phyloP scores from a whole-genome alignment of 1,140 invertebrate species.

The Drosophila kikkawai region DNA sequence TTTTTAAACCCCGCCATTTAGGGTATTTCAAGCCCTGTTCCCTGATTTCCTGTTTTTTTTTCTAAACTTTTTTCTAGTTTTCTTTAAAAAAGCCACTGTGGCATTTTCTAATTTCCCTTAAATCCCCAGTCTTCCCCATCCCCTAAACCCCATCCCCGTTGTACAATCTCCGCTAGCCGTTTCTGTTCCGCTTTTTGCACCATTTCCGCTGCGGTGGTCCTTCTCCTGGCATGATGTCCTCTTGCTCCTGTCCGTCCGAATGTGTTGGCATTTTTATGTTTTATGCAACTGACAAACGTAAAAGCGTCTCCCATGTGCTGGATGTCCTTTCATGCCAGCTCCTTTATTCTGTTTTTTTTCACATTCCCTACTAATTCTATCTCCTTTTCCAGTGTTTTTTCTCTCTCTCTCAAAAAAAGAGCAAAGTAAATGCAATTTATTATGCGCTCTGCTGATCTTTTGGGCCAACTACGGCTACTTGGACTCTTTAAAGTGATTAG shows the following conservation, averaged over 20 bases:
- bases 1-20: background rate
- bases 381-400: conserved; percentile 3
- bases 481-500: conserved; percentile 56
- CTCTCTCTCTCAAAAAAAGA: conserved; percentile 4
- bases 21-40: background rate
- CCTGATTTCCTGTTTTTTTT: background rate
- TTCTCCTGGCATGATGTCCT: conserved; percentile 65
- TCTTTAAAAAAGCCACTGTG: conserved; percentile 35
- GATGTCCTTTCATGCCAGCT: conserved; percentile 34
- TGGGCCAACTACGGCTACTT: conserved; percentile 31
- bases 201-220: conserved; percentile 76
- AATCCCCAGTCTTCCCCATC: conserved; percentile 2
- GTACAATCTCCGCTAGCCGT: conserved; percentile 13
- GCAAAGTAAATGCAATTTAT: conserved; percentile 72
- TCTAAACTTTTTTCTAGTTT: background rate
- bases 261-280: conserved; percentile 77
- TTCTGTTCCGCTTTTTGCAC: conserved; percentile 66
- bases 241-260: conserved; percentile 44
- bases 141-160: background rate
- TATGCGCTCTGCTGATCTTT: conserved; percentile 69
- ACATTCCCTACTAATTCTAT: conserved; percentile 16
- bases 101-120: conserved; percentile 78
- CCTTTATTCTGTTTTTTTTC: background rate
- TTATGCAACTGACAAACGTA: conserved; percentile 82
- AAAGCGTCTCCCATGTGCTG: conserved; percentile 65